Base-by-base conservation (phyloP, 2,113 vertebrate species). In the Choloepus hoffmanni region DNA sequence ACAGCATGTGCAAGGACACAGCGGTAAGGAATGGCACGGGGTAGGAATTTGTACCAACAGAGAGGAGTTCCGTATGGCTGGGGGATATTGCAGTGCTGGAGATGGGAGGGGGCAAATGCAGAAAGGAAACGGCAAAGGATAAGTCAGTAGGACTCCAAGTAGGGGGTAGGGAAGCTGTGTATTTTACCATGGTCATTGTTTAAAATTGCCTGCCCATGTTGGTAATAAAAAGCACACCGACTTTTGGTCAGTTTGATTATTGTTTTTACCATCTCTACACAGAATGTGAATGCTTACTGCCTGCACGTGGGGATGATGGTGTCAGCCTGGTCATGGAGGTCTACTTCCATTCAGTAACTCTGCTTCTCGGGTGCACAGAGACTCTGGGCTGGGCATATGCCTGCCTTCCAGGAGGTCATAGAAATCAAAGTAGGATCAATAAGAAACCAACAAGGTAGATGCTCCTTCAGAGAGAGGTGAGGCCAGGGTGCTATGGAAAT, bases 261-360 rank as follows among this genome's bases (percentile, higher is more conserved):
- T 33, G n/a, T 30, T 40, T 76, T 72, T 78, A n/a, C 30, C 58
- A 4, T 14, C 63, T 18, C 26, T 50, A 16, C 21, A 28, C 1
- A 19, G 10, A 5, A 12, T 4, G 6, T 0, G 0, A 43, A 9
- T 28, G 55, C 4, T 24, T 23, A 23, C 10, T 55, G 24, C 26
- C 16, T 12, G 11, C 33, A 53, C 5, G 0, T 40, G 23, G 33
- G 24, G 26, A 70, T 9, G 40, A 43, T 26, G 43, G 21, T 30
- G 40, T 16, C 2, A 1, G 14, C 2, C n/a, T 8, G 23, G 45
- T 70, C 60, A 28, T 15, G 40, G 26, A 53, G 7, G 12, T 15
- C 14, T 45, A 33, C 8, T 50, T 72, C 30, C 3, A 9, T 13
- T 19, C 28, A 18, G 4, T 40, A 43, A 43, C 26, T 68, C 24